Percentiles rank a stretch among this genome's conserved stretches.
phyloP scores from a whole-genome alignment of 1,140 invertebrate genomes.

The Sycophila sp. region DNA sequence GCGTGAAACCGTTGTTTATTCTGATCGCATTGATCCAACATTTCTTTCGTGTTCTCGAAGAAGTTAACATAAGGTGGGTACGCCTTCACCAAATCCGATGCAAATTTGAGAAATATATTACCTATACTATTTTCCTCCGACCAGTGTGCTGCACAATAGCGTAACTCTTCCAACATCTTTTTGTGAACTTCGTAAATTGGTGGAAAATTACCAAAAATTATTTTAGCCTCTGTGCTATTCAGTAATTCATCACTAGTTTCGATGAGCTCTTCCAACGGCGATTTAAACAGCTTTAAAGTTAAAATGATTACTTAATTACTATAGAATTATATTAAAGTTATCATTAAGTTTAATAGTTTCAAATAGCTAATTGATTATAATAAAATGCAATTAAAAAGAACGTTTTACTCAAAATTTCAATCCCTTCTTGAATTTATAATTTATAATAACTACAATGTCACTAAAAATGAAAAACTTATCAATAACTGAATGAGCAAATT shows the following conservation, averaged over 20 bases:
- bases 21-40: slow-evolving; percentile 88
- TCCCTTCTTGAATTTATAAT: too few species aligned
- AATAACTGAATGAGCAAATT: too few species aligned
- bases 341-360: too few species aligned
- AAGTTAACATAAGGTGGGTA: slow-evolving; percentile 99
- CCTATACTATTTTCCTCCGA: slow-evolving; percentile 87
- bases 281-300: slow-evolving; percentile 85
- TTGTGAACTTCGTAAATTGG: slow-evolving; percentile 93
- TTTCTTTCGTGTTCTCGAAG: slow-evolving; percentile 96
- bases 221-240: slow-evolving; percentile 91
- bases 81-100: slow-evolving; percentile 84
- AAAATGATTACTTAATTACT: not conserved
- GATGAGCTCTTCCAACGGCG: slow-evolving; percentile 85
- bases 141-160: slow-evolving; percentile 78
- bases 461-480: too few species aligned
- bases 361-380: too few species aligned
- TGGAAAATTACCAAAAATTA: slow-evolving; percentile 95
- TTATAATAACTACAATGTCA: too few species aligned
- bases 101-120: slow-evolving; percentile 86
- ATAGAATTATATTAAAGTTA: too few species aligned
- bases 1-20: slow-evolving; percentile 96
- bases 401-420: too few species aligned
- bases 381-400: too few species aligned
- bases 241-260: slow-evolving; percentile 81
- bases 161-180: slow-evolving; percentile 83